A percentile compares a stretch with the other conserved stretches of the same genome.
Conservation (phyloP, 2,113 vertebrate species). For the Pogona vitticeps region DNA sequence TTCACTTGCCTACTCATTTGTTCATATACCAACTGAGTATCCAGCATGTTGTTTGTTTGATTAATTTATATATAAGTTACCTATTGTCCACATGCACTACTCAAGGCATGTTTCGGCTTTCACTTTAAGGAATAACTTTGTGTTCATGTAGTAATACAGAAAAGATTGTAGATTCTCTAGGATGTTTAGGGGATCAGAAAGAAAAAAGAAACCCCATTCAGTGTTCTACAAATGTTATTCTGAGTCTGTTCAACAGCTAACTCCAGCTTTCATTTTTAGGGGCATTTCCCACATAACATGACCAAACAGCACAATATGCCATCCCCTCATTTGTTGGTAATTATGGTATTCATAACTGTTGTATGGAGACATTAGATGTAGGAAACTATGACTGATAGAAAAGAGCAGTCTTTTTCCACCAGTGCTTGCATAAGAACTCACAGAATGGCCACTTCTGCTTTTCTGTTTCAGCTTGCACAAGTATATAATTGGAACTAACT, state of each 20-base stretch:
- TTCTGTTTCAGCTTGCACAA: not conserved
- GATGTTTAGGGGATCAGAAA: not conserved
- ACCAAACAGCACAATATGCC: not conserved
- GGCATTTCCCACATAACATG: not conserved
- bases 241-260: not conserved
- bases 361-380: no score
- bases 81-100: not conserved
- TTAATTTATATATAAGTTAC: not conserved
- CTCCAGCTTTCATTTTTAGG: not conserved
- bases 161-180: not conserved
- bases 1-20: no score
- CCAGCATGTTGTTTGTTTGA: no score
- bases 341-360: not conserved
- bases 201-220: not conserved
- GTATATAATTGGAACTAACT: not conserved
- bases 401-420: no score
- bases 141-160: not conserved
- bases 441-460: not conserved
- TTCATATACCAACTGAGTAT: no score
- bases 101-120: not conserved
- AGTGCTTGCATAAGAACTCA: not conserved
- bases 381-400: no score
- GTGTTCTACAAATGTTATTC: not conserved
- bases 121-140: not conserved
- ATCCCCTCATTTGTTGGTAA: not conserved